These are phyloP conservation scores for Arge pagana DNA, from an alignment of 2,888 invertebrate species.

Conservation along the genomic window DNA sequence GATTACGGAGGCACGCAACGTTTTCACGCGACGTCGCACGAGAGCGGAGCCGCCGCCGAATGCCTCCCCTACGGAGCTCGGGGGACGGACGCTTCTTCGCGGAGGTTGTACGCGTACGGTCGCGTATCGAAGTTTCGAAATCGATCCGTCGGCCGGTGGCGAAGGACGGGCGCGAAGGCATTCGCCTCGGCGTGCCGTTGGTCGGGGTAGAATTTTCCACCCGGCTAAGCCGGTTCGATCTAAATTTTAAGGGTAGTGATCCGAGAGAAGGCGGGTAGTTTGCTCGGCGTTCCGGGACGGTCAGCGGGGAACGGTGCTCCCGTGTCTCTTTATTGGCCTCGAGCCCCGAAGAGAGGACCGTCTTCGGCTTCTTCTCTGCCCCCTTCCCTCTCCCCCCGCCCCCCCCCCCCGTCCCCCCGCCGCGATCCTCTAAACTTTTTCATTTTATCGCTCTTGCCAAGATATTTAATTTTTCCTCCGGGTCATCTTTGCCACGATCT, in stretches of 20 bases:
- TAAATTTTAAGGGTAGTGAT: constrained; percentile 24
- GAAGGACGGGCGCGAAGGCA: neutral
- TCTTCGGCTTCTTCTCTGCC: neutral
- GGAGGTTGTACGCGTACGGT: no score
- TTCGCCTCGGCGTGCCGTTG: constrained; percentile 23
- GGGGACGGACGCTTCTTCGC: no score
- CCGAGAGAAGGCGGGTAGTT: constrained; percentile 9
- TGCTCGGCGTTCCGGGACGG: constrained; percentile 21
- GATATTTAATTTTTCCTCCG: constrained; percentile 51
- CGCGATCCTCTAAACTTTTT: constrained; percentile 42
- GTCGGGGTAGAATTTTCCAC: constrained; percentile 19
- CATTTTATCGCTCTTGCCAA: constrained; percentile 47
- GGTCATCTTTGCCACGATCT: constrained; percentile 41
- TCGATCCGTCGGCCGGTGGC: constrained; percentile 20
- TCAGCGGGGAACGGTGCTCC: constrained; percentile 35
- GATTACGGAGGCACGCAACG: no score
- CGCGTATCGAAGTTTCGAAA: no score
- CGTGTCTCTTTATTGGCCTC: constrained; percentile 38
- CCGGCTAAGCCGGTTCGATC: constrained; percentile 21
- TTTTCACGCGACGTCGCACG: no score
- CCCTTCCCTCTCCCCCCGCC: constrained; percentile 14
- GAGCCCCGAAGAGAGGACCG: neutral
- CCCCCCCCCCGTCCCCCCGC: constrained; percentile 25
- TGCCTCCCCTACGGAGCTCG: no score
- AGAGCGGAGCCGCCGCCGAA: no score